Evolutionary conservation across 2,113 vertebrate species (phyloP).

Genomic region (Zosterops lateralis): DNA sequence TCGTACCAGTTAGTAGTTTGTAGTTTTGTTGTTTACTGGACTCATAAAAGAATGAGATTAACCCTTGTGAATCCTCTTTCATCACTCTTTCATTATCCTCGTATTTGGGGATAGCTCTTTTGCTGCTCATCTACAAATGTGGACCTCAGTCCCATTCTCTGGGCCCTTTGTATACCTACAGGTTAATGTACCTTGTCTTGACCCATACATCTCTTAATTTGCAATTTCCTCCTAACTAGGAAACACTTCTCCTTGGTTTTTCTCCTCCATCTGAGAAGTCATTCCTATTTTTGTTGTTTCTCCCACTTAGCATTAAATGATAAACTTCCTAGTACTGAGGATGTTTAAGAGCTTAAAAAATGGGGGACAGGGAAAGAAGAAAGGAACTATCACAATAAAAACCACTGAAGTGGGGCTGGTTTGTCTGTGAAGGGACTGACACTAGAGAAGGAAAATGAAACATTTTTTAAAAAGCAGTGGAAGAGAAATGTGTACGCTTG

Average conservation of each 20-base stretch:
- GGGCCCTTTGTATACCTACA: not conserved
- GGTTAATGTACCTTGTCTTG: not conserved
- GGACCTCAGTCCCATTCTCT: not conserved
- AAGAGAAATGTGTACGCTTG: not conserved
- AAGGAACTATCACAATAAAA: not conserved
- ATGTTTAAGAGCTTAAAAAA: not conserved
- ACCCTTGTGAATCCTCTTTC: not conserved
- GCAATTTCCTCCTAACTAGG: not conserved
- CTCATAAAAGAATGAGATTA: not conserved
- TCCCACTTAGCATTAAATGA: not conserved
- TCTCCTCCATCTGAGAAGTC: not conserved
- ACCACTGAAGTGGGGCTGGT: not conserved
- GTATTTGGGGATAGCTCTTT: not conserved
- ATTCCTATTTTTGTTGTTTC: not conserved
- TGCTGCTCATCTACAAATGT: not conserved
- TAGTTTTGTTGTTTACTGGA: not conserved
- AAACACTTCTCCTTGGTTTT: not conserved
- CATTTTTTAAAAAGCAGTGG: not conserved
- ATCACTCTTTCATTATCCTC: not conserved
- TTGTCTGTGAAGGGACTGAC: not conserved
- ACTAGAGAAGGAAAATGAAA: not conserved
- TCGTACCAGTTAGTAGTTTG: not conserved
- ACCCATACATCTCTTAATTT: not conserved
- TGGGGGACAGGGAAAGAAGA: rapidly evolving
- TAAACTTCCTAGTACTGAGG: not conserved